Evolutionary conservation across 2,888 invertebrate genomes (phyloP), one percentile per base, ranked within the genome.

Genomic region (Chorisops tibialis): DNA sequence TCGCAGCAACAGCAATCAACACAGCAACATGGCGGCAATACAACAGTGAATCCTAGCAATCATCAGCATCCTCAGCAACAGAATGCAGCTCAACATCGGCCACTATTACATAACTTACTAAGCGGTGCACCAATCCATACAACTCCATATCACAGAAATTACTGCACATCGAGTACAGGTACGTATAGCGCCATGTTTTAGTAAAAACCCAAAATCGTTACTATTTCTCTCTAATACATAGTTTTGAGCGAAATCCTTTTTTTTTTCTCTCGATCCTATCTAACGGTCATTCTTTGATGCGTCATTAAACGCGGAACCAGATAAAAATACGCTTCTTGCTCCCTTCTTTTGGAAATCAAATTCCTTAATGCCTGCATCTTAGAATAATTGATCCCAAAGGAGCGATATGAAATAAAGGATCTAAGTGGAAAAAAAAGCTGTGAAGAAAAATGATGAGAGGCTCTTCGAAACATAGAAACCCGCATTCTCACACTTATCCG

Each of bases 111-210:
- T 66, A 78, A 78, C 71, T 65, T 79, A 63, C 69, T 79, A 48
- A 79, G 79, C 66, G 79, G 79, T 64, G 77, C 78, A 52, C 72
- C 78, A 62, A 74, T 78, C 60, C 78, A 78, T 69, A 75, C 75
- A 68, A 74, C 77, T 67, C 69, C 70, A 54, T 79, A 79, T 71
- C 79, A 79, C 69, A 74, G 79, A 69, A 78, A 75, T 68, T 79
- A 79, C 68, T 76, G 75, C 68, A 72, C 78, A 67, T 77, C 77
- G 66, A 79, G 76, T 71, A 79, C 79, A 74, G 79, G 79, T 79
- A 70, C 73, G 71, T 69, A 61, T 59, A 30, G 3, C 16, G 7
- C 41, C 19, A 22, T 47, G 9, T 45, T 47, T 47, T 12, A 19
- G 16, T 19, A 7, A 39, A 39, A 39, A 9, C 6, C 37, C 6